Evolutionary conservation across 2,113 vertebrate genomes (phyloP), one percentile per base, ranked within the genome.

Genomic region (Urocitellus parryii): DNA sequence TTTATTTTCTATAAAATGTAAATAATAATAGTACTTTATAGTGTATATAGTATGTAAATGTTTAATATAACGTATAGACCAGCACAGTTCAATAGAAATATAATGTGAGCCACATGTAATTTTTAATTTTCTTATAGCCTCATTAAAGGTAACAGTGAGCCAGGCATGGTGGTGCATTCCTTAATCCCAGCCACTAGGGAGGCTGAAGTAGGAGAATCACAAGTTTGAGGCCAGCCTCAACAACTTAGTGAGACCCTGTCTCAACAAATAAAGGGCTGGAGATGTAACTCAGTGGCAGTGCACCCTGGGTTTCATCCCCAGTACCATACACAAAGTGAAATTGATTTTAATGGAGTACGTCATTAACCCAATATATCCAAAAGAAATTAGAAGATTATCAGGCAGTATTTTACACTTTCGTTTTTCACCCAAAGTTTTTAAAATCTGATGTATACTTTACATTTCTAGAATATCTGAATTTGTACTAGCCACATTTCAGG

Each of bases 401-500:
- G 37, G 77, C 39, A 12, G 25, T 76, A n/a, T 32, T 85, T 93
- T 56, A 56, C 16, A 32, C 68, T 81, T 34, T 8, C 88, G 45
- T 34, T 93, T 97, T 90, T 95, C 18, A 81, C 63, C 90, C 16
- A 29, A 39, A 83, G 58, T 87, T 42, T 92, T 95, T 74, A 48
- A 84, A 85, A 68, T 76, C 53, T 67, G 34, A 48, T 81, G 37
- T 85, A n/a, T 83, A 45, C 58, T 83, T 78, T 68, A 39, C 25
- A 61, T 42, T 39, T 63, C 56, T 25, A 79, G 65, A 11, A 9
- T 8, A 32, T 48, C 53, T 85, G 90, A 20, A 0, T 63, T 58
- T 17, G 14, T 37, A 45, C 51, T 25, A 14, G 68, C 82, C 61
- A 45, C 25, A 32, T 68, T 87, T 76, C 80, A 22, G 7, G 48